Base-by-base conservation (phyloP, 2,888 invertebrate genomes). In the Apomyelois bistriatella region DNA sequence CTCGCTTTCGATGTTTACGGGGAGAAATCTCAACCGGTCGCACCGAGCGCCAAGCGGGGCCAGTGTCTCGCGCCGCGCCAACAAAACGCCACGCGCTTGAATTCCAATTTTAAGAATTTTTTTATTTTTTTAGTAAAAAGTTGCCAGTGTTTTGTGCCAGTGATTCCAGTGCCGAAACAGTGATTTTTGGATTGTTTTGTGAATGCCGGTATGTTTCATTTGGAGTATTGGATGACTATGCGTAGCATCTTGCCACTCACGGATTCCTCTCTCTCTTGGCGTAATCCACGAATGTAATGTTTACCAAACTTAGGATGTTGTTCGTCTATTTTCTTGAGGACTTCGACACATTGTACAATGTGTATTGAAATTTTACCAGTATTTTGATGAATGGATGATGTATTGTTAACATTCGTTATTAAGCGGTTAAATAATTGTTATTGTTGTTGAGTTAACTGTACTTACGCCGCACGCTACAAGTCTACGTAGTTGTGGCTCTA, bases 1-100 rank as follows among this genome's bases (percentile, higher is more conserved):
- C 82, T 85, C 77, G 87, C 85, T 88, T 89, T 87, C 88, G 84
- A 79, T 87, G 87, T 83, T 82, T 83, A 85, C 86, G 85, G 86
- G 86, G 89, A 88, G 89, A 89, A 89, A 89, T 88, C 88, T 80
- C 76, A 70, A 86, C 87, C 85, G 85, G 86, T 82, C 73, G 70
- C 66, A 61, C 60, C 58, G 64, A 62, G 52, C 54, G 48, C 52
- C 53, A 43, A 47, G 37, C 15, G 42, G 13, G 37, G 54, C 46
- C 68, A 71, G 74, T 69, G 58, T 62, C 76, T 76, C 76, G 82
- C 78, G 66, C 63, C 73, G 73, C 80, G 76, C 68, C 73, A 62
- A 49, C 58, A 17, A 53, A 59, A 57, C 47, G 65, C 58, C 65
- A 75, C 76, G 80, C 43, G 52, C 40, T 22, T 13, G 5, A 43